Conservation (phyloP, 2,888 invertebrate species). For the Panopea generosa region DNA sequence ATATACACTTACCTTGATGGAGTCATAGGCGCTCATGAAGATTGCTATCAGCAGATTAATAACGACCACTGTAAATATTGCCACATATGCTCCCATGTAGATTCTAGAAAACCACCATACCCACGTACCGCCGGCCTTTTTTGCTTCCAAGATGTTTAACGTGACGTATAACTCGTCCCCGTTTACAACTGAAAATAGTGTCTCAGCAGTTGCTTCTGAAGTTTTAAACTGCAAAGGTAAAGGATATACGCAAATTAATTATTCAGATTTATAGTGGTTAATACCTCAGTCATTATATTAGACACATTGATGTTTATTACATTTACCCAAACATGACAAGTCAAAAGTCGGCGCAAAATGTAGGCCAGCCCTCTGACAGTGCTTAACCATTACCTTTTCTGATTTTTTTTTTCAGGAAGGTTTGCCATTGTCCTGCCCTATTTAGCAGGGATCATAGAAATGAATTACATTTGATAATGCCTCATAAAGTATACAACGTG, state of each 20-base stretch:
- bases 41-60: conserved; percentile 50
- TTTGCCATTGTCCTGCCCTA: no score
- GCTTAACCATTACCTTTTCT: no score
- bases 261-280: no score
- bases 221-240: conserved; percentile 34
- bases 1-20: conserved; percentile 31
- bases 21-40: conserved; percentile 44
- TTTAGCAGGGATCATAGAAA: no score
- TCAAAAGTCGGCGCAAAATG: not conserved
- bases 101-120: conserved; percentile 45
- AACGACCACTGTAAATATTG: conserved; percentile 43
- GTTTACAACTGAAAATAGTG: conserved; percentile 38
- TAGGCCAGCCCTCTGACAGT: no score
- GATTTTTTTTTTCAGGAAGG: no score
- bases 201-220: conserved; percentile 25
- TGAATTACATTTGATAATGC: no score
- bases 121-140: conserved; percentile 24
- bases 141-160: conserved; percentile 36
- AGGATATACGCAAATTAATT: no score
- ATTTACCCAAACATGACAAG: not conserved
- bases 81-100: conserved; percentile 35
- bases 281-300: no score
- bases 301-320: not conserved
- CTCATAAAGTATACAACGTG: no score
- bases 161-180: conserved; percentile 47